Conservation (phyloP, 2,888 invertebrate species). For the Cephus sareptanus region DNA sequence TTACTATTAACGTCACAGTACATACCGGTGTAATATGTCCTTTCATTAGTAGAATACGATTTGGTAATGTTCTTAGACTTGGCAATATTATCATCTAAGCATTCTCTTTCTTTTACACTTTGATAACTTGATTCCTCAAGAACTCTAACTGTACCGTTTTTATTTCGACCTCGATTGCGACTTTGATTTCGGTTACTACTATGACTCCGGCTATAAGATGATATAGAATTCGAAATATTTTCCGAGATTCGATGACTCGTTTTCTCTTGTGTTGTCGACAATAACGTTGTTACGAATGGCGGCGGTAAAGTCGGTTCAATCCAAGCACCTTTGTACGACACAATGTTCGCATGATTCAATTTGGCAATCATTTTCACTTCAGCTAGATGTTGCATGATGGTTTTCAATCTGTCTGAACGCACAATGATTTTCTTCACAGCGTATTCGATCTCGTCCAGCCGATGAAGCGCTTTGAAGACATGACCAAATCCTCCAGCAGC, state of each 20-base stretch:
- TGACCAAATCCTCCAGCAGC: conserved; percentile 82
- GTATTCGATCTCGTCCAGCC: conserved; percentile 81
- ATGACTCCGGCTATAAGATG: neutral
- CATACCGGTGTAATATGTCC: conserved; percentile 29
- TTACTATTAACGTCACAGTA: conserved; percentile 18
- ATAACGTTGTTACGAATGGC: conserved; percentile 21
- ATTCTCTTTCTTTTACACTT: neutral
- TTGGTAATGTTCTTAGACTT: neutral
- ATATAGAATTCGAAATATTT: conserved; percentile 6
- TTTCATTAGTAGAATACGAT: neutral
- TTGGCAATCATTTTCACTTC: conserved; percentile 86
- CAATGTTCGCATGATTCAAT: conserved; percentile 82
- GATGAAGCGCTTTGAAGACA: conserved; percentile 80
- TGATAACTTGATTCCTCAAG: neutral
- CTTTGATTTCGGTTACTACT: neutral
- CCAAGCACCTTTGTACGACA: conserved; percentile 88
- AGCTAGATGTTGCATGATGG: conserved; percentile 74
- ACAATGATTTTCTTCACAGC: conserved; percentile 83
- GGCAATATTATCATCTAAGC: neutral
- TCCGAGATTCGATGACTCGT: conserved; percentile 2
- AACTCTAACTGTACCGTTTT: neutral
- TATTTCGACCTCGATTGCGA: neutral
- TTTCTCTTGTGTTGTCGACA: neutral
- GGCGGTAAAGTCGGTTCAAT: conserved; percentile 70
- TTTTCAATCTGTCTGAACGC: conserved; percentile 73